phyloP scores from a whole-genome alignment of 1,140 invertebrate genomes.

The Steinernema khuongi region DNA sequence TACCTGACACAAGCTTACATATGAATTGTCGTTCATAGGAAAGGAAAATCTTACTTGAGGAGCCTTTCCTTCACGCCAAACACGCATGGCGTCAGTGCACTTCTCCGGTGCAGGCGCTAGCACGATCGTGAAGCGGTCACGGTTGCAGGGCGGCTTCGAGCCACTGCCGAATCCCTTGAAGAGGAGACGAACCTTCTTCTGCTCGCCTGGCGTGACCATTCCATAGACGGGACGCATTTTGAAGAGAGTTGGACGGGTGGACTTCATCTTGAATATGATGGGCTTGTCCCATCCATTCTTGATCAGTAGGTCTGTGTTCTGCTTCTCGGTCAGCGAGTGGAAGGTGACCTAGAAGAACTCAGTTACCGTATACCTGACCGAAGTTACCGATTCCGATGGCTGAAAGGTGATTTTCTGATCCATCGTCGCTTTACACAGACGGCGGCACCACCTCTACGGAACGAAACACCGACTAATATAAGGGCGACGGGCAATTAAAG shows the following conservation, averaged over 20 bases:
- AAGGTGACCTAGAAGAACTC: background rate
- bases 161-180: constrained; percentile 20
- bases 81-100: background rate
- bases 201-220: background rate
- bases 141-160: background rate
- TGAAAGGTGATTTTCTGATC: constrained; percentile 7
- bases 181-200: constrained; percentile 5
- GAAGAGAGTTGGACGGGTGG: constrained; percentile 20
- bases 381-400: constrained; percentile 3
- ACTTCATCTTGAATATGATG: constrained; percentile 27
- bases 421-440: too few species aligned
- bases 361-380: background rate
- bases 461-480: too few species aligned
- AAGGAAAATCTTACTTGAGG: background rate
- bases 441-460: too few species aligned
- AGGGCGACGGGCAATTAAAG: too few species aligned
- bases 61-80: background rate
- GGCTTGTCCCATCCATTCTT: constrained; percentile 13
- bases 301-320: constrained; percentile 4
- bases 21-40: background rate
- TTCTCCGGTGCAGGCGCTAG: background rate
- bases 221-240: constrained; percentile 29
- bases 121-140: background rate
- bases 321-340: constrained; percentile 17
- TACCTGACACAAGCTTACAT: too few species aligned